Conservation (phyloP, 2,797 vertebrate genomes). For the Tokudaia tokunoshimensis region DNA sequence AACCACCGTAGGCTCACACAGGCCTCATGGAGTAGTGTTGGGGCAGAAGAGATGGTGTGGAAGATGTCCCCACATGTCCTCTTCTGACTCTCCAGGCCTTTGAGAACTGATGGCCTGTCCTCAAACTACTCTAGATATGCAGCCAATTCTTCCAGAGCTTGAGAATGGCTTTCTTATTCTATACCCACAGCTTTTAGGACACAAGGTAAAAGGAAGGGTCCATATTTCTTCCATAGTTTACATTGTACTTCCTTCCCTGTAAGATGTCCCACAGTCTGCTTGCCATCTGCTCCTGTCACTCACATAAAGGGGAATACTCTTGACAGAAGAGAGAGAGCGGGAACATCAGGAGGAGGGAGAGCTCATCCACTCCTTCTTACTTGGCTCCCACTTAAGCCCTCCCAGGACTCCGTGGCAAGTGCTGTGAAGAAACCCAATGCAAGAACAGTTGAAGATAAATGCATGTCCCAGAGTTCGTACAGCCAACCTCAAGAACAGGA, state of each 20-base stretch:
- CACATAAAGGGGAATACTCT: not conserved
- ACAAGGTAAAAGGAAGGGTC: not conserved
- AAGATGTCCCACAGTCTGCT: not conserved
- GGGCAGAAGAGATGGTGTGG: not conserved
- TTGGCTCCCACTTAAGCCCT: not conserved
- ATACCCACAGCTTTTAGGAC: conserved; percentile 47
- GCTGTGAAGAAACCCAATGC: not conserved
- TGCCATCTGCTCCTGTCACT: not conserved
- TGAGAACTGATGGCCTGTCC: not conserved
- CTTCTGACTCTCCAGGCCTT: not conserved
- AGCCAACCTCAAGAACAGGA: not conserved
- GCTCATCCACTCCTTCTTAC: not conserved
- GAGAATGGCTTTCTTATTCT: conserved; percentile 30
- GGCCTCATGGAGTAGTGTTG: too few relatives aligned
- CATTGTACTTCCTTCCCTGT: not conserved
- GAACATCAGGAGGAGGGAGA: not conserved
- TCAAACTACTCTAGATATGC: not conserved
- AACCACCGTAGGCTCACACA: rapidly evolving
- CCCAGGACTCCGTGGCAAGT: not conserved
- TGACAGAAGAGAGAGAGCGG: not conserved
- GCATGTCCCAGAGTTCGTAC: not conserved
- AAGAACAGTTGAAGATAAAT: not conserved
- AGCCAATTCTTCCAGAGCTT: not conserved
- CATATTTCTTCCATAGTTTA: not conserved
- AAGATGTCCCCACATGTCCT: not conserved